A percentile compares a stretch with the other conserved stretches of the same genome.
Evolutionary conservation across 1,140 invertebrate species (phyloP).

Genomic region (Platorchestia sp.): DNA sequence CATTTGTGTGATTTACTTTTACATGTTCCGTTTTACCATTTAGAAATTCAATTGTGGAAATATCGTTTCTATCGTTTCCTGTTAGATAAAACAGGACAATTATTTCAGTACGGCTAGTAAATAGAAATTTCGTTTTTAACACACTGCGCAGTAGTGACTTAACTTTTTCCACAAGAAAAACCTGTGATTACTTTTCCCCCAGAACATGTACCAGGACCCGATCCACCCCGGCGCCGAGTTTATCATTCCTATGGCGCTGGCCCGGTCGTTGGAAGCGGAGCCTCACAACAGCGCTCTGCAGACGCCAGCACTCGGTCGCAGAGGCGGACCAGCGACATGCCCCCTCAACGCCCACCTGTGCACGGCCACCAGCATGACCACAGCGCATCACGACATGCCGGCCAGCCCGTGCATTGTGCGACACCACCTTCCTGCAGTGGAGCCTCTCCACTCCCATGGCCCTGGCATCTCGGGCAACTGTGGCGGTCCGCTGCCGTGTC

Average conservation of each 20-base stretch:
- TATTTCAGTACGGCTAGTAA: too few relatives aligned
- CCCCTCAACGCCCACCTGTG: neutral
- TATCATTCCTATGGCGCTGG: neutral
- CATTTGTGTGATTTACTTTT: too few relatives aligned
- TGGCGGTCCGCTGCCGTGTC: neutral
- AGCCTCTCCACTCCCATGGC: neutral
- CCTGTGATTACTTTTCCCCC: neutral
- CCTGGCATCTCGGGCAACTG: neutral
- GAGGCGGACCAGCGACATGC: neutral
- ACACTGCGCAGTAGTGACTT: too few relatives aligned
- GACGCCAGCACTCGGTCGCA: neutral
- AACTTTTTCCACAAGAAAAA: too few relatives aligned
- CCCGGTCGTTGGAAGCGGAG: neutral
- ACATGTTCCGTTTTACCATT: too few relatives aligned
- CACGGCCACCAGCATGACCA: neutral
- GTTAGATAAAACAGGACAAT: too few relatives aligned
- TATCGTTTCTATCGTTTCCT: too few relatives aligned
- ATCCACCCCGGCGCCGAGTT: slow-evolving; percentile 25
- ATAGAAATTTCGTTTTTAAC: too few relatives aligned
- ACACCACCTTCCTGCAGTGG: neutral
- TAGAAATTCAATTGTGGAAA: too few relatives aligned
- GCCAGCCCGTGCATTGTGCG: neutral
- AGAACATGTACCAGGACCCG: neutral
- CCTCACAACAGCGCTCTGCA: neutral
- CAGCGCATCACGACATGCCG: neutral